A percentile compares a stretch with the other conserved stretches of the same genome.
Evolutionary conservation across 2,888 invertebrate species (phyloP).

Genomic region (Augochlorella aurata): DNA sequence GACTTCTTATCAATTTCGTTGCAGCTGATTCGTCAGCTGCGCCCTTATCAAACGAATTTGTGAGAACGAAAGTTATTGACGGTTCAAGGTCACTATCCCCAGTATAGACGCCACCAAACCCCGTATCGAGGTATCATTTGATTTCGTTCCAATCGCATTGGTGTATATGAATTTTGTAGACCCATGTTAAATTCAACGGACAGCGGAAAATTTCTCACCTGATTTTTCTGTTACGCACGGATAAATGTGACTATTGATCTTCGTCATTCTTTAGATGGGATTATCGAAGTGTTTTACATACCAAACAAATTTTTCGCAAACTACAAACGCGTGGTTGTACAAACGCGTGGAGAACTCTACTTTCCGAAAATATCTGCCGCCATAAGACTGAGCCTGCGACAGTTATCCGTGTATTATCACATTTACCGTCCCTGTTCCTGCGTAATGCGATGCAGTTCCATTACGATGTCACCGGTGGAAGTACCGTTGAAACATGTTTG

Average conservation of each 20-base stretch:
- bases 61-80: not conserved
- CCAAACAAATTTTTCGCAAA: not conserved
- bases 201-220: slow-evolving; percentile 11
- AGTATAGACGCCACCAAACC: no score
- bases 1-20: not conserved
- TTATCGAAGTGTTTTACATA: not conserved
- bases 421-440: not conserved
- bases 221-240: not conserved
- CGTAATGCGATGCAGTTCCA: slow-evolving; percentile 17
- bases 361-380: not conserved
- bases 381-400: not conserved
- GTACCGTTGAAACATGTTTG: not conserved
- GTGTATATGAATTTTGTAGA: not conserved
- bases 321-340: not conserved
- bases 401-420: not conserved
- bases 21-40: not conserved
- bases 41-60: not conserved
- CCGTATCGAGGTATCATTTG: not conserved
- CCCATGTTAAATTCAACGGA: not conserved
- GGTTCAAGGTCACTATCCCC: not conserved
- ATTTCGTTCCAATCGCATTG: not conserved
- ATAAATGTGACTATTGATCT: not conserved
- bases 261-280: not conserved
- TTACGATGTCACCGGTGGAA: slow-evolving; percentile 22
- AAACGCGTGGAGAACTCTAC: not conserved